These are phyloP conservation scores for Lamprologus tigripictilis DNA, from an alignment of 2,113 vertebrate species.

Conservation along the genomic window DNA sequence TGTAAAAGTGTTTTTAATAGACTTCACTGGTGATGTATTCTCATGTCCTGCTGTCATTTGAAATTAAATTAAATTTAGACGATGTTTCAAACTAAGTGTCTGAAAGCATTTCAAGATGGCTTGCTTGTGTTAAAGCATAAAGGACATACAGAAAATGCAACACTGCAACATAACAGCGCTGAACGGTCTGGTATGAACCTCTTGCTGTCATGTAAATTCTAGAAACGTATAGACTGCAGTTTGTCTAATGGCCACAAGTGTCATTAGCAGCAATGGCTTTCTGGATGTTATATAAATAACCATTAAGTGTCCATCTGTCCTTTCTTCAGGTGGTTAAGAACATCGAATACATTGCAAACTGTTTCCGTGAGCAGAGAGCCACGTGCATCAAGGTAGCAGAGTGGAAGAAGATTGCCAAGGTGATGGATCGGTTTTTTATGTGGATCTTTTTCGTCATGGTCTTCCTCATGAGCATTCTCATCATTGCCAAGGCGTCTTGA, in stretches of 20 bases:
- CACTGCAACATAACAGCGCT: not conserved
- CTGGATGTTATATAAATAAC: not conserved
- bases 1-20: not conserved
- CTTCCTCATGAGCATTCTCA: constrained; percentile 91
- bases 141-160: not conserved
- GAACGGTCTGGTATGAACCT: not conserved
- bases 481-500: constrained; percentile 87
- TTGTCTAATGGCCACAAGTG: not conserved
- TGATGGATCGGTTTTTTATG: constrained; percentile 99
- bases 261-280: not conserved
- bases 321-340: constrained; percentile 75
- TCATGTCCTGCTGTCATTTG: not conserved
- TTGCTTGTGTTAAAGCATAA: not conserved
- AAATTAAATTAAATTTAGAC: not conserved
- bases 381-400: constrained; percentile 83
- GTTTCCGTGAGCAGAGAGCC: constrained; percentile 85
- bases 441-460: constrained; percentile 98
- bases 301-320: not conserved
- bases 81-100: not conserved
- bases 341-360: constrained; percentile 90
- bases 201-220: not conserved
- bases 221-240: not conserved
- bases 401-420: constrained; percentile 97
- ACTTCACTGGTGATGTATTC: not conserved
- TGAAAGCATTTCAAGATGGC: not conserved